These are phyloP conservation scores for Automeris io DNA, from an alignment of 2,888 invertebrate genomes.

Conservation along the genomic window DNA sequence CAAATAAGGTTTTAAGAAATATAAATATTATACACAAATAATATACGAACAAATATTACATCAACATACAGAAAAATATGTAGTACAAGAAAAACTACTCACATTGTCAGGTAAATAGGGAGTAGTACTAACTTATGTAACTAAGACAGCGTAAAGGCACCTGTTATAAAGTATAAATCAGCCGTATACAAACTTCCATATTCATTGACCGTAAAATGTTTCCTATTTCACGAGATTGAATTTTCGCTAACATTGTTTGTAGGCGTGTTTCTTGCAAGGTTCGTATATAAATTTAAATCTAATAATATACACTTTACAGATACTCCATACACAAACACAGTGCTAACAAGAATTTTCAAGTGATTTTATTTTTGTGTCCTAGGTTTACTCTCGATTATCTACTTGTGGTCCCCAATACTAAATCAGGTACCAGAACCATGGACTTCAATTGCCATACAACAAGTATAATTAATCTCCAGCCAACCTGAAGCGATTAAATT, in stretches of 20 bases:
- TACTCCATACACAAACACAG: background rate
- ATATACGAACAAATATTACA: too few species aligned
- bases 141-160: slow-evolving; percentile 39
- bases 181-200: slow-evolving; percentile 56
- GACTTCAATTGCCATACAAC: too few species aligned
- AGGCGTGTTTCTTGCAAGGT: slow-evolving; percentile 37
- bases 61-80: background rate
- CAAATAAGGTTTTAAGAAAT: too few species aligned
- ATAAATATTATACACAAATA: too few species aligned
- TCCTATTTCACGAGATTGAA: slow-evolving; percentile 70
- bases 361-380: too few species aligned
- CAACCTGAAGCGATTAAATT: too few species aligned
- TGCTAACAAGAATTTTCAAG: too few species aligned
- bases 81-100: slow-evolving; percentile 4
- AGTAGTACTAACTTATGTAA: slow-evolving; percentile 18
- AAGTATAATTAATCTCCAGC: too few species aligned
- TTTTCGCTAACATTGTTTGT: slow-evolving; percentile 18
- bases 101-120: too few species aligned
- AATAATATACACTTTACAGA: slow-evolving; percentile 32
- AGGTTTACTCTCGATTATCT: too few species aligned
- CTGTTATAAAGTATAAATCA: slow-evolving; percentile 30
- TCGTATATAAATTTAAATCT: slow-evolving; percentile 46
- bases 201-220: slow-evolving; percentile 72
- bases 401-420: too few species aligned
- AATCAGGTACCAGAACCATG: too few species aligned